Conservation (phyloP, 2,888 invertebrate genomes). For the Gerris lacustris region DNA sequence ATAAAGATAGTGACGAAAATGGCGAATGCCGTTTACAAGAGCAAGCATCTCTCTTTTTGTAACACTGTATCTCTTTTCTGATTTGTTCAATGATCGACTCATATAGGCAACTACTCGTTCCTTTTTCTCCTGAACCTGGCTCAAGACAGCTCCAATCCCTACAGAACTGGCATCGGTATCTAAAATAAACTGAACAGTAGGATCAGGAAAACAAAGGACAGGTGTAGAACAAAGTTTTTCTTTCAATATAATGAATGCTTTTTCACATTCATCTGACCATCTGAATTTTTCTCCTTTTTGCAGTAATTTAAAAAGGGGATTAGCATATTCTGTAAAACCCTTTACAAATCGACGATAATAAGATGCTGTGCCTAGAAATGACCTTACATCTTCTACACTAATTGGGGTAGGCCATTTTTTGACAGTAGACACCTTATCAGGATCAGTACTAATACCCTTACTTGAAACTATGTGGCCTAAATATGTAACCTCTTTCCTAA, state of each 20-base stretch:
- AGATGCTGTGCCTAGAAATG: conserved; percentile 30
- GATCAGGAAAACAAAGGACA: too few relatives aligned
- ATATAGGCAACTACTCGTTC: too few relatives aligned
- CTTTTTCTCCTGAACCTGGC: too few relatives aligned
- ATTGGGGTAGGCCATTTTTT: conserved; percentile 25
- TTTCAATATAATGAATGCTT: neutral
- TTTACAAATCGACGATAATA: conserved; percentile 29
- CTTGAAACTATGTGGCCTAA: conserved; percentile 24
- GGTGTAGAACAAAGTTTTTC: neutral
- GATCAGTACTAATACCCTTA: conserved; percentile 24
- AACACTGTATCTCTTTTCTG: too few relatives aligned
- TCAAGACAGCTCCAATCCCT: too few relatives aligned
- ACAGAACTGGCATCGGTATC: too few relatives aligned
- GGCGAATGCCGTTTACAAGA: too few relatives aligned
- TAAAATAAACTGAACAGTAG: too few relatives aligned
- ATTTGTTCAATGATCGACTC: too few relatives aligned
- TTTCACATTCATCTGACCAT: neutral
- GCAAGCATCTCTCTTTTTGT: too few relatives aligned
- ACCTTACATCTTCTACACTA: conserved; percentile 21
- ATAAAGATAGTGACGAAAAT: too few relatives aligned
- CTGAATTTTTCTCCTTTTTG: neutral
- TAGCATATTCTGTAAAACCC: neutral
- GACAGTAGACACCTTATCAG: conserved; percentile 26
- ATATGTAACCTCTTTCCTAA: conserved; percentile 19
- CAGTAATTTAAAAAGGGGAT: neutral